Conservation (phyloP, 1,140 invertebrate genomes). For the Danaus plexippus region DNA sequence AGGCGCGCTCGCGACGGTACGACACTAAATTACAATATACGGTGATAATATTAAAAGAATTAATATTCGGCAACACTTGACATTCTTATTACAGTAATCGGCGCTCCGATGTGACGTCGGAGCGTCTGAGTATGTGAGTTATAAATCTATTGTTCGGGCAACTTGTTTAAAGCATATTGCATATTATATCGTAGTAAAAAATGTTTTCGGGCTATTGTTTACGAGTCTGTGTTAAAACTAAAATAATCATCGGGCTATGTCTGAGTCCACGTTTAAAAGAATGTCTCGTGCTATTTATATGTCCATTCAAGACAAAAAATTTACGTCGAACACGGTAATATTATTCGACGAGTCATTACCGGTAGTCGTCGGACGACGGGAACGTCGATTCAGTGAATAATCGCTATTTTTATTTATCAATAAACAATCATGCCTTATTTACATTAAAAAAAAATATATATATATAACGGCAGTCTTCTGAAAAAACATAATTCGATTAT, state of each 20-base stretch:
- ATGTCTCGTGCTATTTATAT: constrained; percentile 52
- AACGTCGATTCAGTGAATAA: constrained; percentile 53
- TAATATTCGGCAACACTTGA: constrained; percentile 70
- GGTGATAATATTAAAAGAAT: constrained; percentile 68
- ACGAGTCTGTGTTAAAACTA: constrained; percentile 42
- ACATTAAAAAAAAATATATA: constrained; percentile 52
- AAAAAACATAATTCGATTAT: constrained; percentile 48
- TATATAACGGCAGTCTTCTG: constrained; percentile 64
- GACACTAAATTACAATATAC: constrained; percentile 64
- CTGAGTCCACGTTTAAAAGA: constrained; percentile 53
- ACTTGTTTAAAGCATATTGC: constrained; percentile 41
- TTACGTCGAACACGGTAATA: constrained; percentile 25
- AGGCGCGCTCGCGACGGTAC: constrained; percentile 27
- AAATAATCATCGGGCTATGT: constrained; percentile 58
- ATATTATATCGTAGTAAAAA: constrained; percentile 37
- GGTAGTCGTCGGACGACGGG: constrained; percentile 29
- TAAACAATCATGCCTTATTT: constrained; percentile 35
- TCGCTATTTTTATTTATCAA: constrained; percentile 53
- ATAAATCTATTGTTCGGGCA: constrained; percentile 61
- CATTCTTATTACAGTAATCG: constrained; percentile 56
- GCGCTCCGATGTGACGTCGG: no score
- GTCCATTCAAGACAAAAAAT: constrained; percentile 26
- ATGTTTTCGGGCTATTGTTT: constrained; percentile 61
- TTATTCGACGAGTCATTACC: constrained; percentile 23
- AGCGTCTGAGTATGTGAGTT: constrained; percentile 28